Evolutionary conservation across 2,888 invertebrate genomes (phyloP), one percentile per base, ranked within the genome.

Genomic region (Coenonympha glycerion): DNA sequence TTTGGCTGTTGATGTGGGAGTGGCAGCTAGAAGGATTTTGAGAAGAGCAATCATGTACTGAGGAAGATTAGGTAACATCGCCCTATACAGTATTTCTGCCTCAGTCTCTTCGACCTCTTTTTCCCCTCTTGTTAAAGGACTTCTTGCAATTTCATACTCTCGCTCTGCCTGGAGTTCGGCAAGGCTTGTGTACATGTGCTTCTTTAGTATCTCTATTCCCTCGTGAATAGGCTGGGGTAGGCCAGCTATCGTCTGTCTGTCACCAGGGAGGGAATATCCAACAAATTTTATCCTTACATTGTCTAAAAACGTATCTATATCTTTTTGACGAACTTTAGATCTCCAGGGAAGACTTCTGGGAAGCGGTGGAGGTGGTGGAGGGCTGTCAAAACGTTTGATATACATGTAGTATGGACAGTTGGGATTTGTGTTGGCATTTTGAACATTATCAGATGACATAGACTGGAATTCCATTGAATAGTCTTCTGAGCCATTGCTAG

Each of bases 1-100:
- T 87, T 98, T 98, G 3, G 96, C 93, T 84, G 98, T 98, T n/a
- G 97, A 97, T n/a, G 98, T 98, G 3, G 99, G 99, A 26, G 98
- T 97, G 47, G 99, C 98, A 22, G 99, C 99, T 49, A 99, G 88
- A 49, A 99, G 89, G 63, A 99, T 96, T 88, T 99, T 99, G 44
- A 99, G 85, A 47, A 99, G 77, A 16, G 98, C 97, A 70, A 99
- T 99, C 93, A 98, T 97, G 71, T 98, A 98, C 71, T 99, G 98
- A 6, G 98, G 97, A 65, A 99, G 88, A 83, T 96, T 96, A 1
- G 98, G 97, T 59, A 98, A 82, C 90, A 99, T 95, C n/a, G 95
- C 95, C 81, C 93, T 93, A 76, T 98, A 99, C 44, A 99, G 88
- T 52, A 93, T 88, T 89, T 99, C 99, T 2, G 94, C 91, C 53